Percentiles rank a stretch among this genome's conserved stretches.
Conservation (phyloP, 2,797 vertebrate species). For the Morus bassanus region DNA sequence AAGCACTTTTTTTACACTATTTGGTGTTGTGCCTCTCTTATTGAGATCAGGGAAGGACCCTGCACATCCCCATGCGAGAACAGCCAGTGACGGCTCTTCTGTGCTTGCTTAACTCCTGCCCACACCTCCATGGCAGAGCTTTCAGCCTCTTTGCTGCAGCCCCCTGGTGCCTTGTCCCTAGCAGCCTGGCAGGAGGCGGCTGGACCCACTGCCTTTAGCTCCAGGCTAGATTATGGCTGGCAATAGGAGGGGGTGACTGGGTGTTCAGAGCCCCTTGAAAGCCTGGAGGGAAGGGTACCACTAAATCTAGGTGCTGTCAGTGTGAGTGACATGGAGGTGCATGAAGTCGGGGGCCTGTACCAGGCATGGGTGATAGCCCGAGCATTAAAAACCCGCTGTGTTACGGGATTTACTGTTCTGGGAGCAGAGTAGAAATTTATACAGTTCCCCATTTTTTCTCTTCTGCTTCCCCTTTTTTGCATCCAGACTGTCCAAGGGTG, state of each 20-base stretch:
- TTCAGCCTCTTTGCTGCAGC: neutral
- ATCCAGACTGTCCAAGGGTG: neutral
- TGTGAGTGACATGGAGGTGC: neutral
- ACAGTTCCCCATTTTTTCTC: neutral
- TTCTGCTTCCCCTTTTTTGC: neutral
- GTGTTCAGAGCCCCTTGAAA: neutral
- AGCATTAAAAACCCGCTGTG: neutral
- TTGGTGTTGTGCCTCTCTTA: neutral
- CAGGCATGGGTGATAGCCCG: too few relatives aligned
- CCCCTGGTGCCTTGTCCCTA: neutral
- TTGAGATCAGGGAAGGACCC: neutral
- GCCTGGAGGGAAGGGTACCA: neutral
- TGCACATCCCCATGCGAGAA: neutral
- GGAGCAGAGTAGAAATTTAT: neutral
- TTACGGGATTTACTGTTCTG: neutral
- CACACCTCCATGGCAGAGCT: neutral
- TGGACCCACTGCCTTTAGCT: neutral
- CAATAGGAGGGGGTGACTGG: neutral
- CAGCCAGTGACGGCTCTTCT: neutral
- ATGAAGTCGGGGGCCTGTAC: rapidly evolving
- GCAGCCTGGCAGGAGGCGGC: neutral
- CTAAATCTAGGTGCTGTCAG: neutral
- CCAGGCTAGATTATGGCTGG: neutral
- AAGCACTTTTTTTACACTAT: neutral
- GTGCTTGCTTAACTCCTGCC: neutral